Conservation (phyloP, 2,113 vertebrate species). For the Hassar affinis region DNA sequence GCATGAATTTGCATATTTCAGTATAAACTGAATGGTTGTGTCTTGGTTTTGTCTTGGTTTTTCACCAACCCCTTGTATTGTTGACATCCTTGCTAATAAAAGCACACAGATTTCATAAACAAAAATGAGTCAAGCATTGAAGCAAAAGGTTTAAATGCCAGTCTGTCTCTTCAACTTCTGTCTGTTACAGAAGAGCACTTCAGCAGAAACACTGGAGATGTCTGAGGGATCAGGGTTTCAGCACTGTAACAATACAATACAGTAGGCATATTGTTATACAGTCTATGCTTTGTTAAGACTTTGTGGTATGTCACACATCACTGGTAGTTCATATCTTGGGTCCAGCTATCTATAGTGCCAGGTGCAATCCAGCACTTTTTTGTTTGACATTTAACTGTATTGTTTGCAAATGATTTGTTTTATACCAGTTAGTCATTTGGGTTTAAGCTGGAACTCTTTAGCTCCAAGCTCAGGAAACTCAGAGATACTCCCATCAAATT, state of each 20-base stretch:
- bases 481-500: neutral
- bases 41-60: neutral
- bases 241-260: neutral
- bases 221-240: neutral
- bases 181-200: neutral
- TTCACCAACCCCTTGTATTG: slow-evolving; percentile 61
- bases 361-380: neutral
- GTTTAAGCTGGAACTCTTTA: neutral
- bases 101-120: neutral
- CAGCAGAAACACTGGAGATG: neutral
- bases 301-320: neutral
- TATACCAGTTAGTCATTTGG: neutral
- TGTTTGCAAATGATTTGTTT: neutral
- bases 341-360: neutral
- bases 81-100: neutral
- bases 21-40: neutral
- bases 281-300: neutral
- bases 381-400: neutral
- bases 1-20: neutral
- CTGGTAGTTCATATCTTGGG: no score
- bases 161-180: neutral
- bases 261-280: slow-evolving; percentile 46
- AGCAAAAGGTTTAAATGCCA: neutral
- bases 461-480: neutral
- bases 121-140: neutral